A percentile compares a stretch with the other conserved stretches of the same genome.
phyloP scores from a whole-genome alignment of 2,113 vertebrate species.

The Neoarius graeffei region DNA sequence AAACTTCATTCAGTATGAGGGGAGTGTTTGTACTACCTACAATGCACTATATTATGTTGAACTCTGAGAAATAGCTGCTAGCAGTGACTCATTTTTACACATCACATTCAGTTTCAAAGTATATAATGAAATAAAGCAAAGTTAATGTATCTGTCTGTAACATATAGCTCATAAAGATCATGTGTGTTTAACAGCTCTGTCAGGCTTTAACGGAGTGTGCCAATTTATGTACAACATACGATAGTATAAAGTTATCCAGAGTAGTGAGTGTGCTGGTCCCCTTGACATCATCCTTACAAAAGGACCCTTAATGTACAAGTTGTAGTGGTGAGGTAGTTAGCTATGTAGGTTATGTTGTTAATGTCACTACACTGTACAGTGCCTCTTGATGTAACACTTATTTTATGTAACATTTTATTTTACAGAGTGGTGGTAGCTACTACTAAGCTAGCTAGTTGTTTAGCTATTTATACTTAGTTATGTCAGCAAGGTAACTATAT shows the following conservation, averaged over 20 bases:
- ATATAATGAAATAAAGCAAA: not conserved
- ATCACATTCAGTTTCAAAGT: not conserved
- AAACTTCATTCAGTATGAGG: not conserved
- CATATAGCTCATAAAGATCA: not conserved
- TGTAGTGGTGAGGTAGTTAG: not conserved
- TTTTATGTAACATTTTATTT: not conserved
- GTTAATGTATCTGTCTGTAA: not conserved
- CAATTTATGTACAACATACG: not conserved
- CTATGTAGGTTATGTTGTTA: not conserved
- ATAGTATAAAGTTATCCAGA: not conserved
- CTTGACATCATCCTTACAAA: not conserved
- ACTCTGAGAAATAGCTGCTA: not conserved
- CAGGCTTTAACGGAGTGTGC: not conserved
- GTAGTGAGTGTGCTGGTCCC: not conserved
- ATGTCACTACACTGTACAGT: not conserved
- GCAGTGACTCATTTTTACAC: not conserved
- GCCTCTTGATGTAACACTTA: not conserved
- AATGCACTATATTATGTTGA: not conserved
- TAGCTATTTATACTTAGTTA: not conserved
- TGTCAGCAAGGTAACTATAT: not conserved
- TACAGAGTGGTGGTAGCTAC: not conserved
- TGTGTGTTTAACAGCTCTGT: not conserved
- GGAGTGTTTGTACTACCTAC: not conserved
- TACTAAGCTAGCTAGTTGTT: not conserved
- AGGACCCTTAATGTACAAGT: not conserved